Evolutionary conservation across 2,888 invertebrate species (phyloP).

Genomic region (Gari tellinella): DNA sequence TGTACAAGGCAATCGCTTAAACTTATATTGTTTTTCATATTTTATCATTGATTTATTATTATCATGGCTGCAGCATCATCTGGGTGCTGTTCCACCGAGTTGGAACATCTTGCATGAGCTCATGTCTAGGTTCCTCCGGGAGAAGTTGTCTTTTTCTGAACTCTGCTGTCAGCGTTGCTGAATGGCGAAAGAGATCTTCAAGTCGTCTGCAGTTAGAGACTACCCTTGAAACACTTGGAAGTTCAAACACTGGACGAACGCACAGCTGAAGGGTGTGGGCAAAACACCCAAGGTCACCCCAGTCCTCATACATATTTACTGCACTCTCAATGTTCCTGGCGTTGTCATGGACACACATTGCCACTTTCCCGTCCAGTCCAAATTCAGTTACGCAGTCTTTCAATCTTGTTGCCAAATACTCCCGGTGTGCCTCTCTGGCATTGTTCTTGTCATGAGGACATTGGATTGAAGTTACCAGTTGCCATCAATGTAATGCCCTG

Average conservation of each 20-base stretch:
- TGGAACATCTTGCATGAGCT: neutral
- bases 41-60: too few relatives aligned
- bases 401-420: neutral
- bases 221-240: neutral
- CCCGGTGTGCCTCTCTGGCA: constrained; percentile 10
- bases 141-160: neutral
- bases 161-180: neutral
- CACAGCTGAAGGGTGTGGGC: neutral
- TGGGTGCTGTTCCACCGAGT: neutral
- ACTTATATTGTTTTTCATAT: too few relatives aligned
- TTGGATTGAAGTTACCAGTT: too few relatives aligned
- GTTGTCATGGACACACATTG: too few relatives aligned
- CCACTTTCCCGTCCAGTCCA: neutral
- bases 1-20: too few relatives aligned
- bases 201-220: neutral
- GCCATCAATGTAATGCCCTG: neutral
- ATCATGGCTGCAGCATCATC: too few relatives aligned
- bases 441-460: too few relatives aligned
- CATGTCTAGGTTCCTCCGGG: neutral
- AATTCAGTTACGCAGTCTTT: neutral
- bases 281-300: constrained; percentile 24
- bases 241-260: neutral
- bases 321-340: constrained; percentile 30
- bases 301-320: constrained; percentile 12
- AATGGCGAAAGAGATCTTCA: neutral